Base-by-base conservation (phyloP, 2,888 invertebrate genomes). In the Diabrotica balteata region DNA sequence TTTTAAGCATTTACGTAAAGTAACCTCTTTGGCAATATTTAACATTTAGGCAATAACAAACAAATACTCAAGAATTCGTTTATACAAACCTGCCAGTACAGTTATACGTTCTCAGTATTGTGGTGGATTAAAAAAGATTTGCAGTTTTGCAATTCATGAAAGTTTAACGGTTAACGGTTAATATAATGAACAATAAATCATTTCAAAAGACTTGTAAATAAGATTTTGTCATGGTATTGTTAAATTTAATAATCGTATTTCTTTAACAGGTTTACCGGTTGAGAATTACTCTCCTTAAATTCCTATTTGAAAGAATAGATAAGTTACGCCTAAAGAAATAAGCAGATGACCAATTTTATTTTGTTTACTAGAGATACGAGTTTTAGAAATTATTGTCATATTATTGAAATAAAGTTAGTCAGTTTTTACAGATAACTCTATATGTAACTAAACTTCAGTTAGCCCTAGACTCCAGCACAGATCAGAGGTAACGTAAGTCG, bases 131-230 rank as follows among this genome's bases (percentile, higher is more conserved):
- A 5, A 43, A 57, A 63, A 59, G 50, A 57, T 43, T 22, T 47
- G 55, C 47, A 51, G 8, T 50, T 63, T 45, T 57, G 63, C 54
- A 55, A 63, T 50, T 63, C 57, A 58, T 63, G 50, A 63, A 57
- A 57, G 17, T 45, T 64, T 46, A 64, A 64, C 63, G 52, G 58
- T 64, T 64, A 64, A 64, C 64, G 45, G 63, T 63, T 63, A 63
- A 7, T 10, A 54, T 52, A 52, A 64, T 43, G 42, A 42, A 58
- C 46, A 58, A 63, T 64, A 64, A 64, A 64, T 64, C 64, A 64
- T 51, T 57, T 55, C 50, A 57, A 63, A 63, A 55, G 49, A 63
- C 44, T 44, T 57, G 50, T 49, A 63, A 63, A 63, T 51, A 52
- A 32, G 47, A 43, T 53, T 58, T 58, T 51, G 64, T 64, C 58